A percentile compares a stretch with the other conserved stretches of the same genome.
phyloP scores from a whole-genome alignment of 2,113 vertebrate genomes.

The Nothobranchius kuhntae region DNA sequence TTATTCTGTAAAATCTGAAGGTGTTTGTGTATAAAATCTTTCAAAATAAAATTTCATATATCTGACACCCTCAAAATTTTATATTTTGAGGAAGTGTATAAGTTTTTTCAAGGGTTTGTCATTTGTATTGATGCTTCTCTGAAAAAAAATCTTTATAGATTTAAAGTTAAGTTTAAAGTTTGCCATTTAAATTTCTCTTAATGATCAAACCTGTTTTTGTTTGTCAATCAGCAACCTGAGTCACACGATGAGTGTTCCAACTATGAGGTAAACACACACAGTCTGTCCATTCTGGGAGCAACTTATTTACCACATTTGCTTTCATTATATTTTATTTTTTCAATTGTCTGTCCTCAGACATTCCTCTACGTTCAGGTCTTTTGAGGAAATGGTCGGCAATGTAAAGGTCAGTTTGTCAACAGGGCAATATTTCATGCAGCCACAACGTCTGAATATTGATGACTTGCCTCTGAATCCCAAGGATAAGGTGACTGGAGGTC shows the following conservation, averaged over 20 bases:
- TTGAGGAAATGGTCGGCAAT: slow-evolving; percentile 90
- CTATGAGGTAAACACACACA: slow-evolving; percentile 90
- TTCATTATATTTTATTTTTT: not conserved
- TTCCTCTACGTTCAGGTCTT: slow-evolving; percentile 92
- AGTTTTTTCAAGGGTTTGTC: no score
- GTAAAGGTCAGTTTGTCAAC: slow-evolving; percentile 82
- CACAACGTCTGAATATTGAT: not conserved
- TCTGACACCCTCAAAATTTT: no score
- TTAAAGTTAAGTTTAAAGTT: no score
- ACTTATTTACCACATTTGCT: not conserved
- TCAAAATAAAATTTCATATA: not conserved
- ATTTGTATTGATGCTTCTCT: no score
- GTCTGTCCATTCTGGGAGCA: no score
- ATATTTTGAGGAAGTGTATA: no score
- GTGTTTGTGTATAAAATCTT: no score
- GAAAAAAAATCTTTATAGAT: not conserved
- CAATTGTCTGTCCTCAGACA: slow-evolving; percentile 79
- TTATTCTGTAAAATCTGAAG: not conserved
- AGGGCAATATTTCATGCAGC: not conserved
- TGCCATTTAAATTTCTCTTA: not conserved
- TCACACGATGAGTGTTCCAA: slow-evolving; percentile 94
- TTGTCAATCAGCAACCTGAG: slow-evolving; percentile 81
- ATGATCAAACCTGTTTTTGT: slow-evolving; percentile 18
- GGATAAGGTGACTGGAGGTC: slow-evolving; percentile 59
- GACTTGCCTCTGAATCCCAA: slow-evolving; percentile 34